Conservation (phyloP, 2,888 invertebrate species). For the Caenorhabditis japonica region DNA sequence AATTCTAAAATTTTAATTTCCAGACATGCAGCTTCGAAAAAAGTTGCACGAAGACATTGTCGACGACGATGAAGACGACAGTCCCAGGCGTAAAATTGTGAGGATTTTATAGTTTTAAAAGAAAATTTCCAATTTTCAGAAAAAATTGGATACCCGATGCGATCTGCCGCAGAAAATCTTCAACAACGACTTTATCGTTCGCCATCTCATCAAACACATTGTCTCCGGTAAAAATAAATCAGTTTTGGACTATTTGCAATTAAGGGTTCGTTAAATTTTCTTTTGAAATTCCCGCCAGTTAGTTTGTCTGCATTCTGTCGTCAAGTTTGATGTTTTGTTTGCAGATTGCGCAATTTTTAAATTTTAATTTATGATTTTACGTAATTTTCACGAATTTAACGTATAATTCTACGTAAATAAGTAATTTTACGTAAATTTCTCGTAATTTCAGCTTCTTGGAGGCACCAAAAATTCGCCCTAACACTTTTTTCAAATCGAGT, state of each 20-base stretch:
- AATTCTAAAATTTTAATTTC: too few relatives aligned
- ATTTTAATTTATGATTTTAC: too few relatives aligned
- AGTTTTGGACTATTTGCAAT: constrained; percentile 16
- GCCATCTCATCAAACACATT: constrained; percentile 4
- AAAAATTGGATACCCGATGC: constrained; percentile 18
- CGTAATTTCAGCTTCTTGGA: too few relatives aligned
- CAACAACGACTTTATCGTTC: constrained; percentile 20
- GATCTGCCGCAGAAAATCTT: constrained; percentile 15
- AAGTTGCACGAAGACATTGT: constrained; percentile 37
- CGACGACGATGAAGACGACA: constrained; percentile 32
- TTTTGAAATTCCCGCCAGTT: too few relatives aligned
- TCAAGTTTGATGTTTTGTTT: too few relatives aligned
- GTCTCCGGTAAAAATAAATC: constrained; percentile 9
- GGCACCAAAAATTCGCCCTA: too few relatives aligned
- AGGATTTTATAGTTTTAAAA: neutral
- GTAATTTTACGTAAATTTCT: too few relatives aligned
- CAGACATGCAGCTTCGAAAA: constrained; percentile 34
- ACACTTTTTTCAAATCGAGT: too few relatives aligned
- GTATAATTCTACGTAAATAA: too few relatives aligned
- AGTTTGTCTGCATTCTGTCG: too few relatives aligned
- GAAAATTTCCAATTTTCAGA: constrained; percentile 11
- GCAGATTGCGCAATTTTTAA: too few relatives aligned
- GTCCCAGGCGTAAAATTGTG: constrained; percentile 35
- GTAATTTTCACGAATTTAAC: too few relatives aligned
- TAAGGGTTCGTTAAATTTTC: constrained; percentile 28